Conservation (phyloP, 2,113 vertebrate species). For the Cyphomyrus discorhynchus region DNA sequence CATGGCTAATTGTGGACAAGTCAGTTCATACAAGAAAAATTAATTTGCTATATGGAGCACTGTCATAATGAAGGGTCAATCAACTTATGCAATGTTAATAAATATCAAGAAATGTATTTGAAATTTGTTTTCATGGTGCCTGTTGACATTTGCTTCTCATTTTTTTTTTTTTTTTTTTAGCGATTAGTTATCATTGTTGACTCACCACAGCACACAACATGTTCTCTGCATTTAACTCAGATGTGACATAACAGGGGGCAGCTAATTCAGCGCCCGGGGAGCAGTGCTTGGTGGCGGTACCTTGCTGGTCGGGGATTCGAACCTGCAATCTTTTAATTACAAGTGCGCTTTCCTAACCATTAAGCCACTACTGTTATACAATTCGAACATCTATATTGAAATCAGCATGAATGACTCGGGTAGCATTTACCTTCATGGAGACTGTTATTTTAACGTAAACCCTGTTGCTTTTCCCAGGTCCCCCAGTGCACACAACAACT, state of each 20-base stretch:
- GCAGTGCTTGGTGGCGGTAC: too few species aligned
- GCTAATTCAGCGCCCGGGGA: too few species aligned
- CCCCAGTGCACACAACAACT: constrained; percentile 21
- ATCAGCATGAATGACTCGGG: background rate
- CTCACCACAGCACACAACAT: too few species aligned
- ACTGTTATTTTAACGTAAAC: background rate
- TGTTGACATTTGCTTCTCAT: background rate
- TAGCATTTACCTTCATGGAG: background rate
- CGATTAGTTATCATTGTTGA: too few species aligned
- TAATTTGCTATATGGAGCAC: background rate
- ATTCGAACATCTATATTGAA: background rate
- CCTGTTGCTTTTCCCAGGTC: constrained; percentile 33
- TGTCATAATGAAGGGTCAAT: background rate
- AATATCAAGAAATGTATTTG: background rate
- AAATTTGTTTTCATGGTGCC: background rate
- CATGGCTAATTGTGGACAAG: background rate
- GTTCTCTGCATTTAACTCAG: too few species aligned
- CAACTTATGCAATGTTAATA: background rate
- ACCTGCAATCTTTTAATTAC: too few species aligned
- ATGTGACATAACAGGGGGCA: too few species aligned
- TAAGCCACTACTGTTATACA: background rate
- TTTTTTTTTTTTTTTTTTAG: background rate
- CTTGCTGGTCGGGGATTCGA: too few species aligned
- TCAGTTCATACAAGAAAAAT: background rate
- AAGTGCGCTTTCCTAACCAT: too few species aligned